Percentiles rank a stretch among this genome's conserved stretches.
phyloP scores from a whole-genome alignment of 2,113 vertebrate genomes.

The Brachionichthys hirsutus region DNA sequence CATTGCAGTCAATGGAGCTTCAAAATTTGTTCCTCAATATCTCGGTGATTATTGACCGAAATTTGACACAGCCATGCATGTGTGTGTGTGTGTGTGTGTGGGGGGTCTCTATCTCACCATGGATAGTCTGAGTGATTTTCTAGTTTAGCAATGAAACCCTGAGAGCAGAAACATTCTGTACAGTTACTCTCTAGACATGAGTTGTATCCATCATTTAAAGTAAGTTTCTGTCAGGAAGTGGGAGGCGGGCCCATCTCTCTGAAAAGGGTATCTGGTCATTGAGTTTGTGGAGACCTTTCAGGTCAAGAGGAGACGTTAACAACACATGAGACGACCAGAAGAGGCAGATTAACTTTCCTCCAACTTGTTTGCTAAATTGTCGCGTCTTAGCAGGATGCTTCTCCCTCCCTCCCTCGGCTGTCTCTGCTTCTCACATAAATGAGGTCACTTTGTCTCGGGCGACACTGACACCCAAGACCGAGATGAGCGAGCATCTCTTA shows the following conservation, averaged over 20 bases:
- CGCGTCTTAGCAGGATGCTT: constrained; percentile 2
- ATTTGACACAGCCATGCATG: no score
- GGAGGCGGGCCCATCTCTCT: not conserved
- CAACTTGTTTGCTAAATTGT: constrained; percentile 39
- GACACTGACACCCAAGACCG: constrained; percentile 75
- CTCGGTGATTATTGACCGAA: no score
- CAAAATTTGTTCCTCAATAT: no score
- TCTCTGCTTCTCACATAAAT: constrained; percentile 41
- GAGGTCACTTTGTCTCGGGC: constrained; percentile 73
- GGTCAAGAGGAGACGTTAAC: constrained; percentile 36
- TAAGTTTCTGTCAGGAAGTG: not conserved
- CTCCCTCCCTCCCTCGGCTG: constrained; percentile 21
- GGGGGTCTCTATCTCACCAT: no score
- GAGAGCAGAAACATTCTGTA: no score
- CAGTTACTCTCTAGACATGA: not conserved
- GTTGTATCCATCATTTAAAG: not conserved
- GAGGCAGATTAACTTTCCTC: constrained; percentile 32
- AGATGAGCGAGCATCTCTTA: constrained; percentile 75
- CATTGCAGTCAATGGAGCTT: no score
- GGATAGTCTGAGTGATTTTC: no score
- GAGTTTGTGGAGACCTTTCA: not conserved
- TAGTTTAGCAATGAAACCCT: no score
- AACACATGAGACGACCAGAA: constrained; percentile 4
- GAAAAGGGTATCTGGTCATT: not conserved
- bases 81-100: no score